Evolutionary conservation across 2,888 invertebrate genomes (phyloP), one percentile per base, ranked within the genome.

Genomic region (Diarsia rubi): DNA sequence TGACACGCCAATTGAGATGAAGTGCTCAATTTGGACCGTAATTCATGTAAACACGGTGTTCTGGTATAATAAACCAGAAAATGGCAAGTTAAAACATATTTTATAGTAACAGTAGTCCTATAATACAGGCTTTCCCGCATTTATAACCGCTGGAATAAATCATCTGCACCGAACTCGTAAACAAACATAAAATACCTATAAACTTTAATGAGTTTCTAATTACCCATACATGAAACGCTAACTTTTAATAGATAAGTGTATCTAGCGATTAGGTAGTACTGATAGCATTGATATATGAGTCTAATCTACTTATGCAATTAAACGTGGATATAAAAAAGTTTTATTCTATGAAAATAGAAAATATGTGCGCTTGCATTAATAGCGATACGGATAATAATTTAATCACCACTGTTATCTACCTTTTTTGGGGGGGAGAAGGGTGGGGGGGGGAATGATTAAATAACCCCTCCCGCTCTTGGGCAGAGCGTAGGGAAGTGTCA

Each of bases 41-140:
- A 65, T 52, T 49, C 57, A 65, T 80, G 67, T 81, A 81, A 84
- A 75, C 37, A 80, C 24, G n/a, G 52, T 54, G 45, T 75, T 74
- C 59, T 54, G 19, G 67, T 3, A 21, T 52, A 64, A 83, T 80
- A 83, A 81, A 84, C 84, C 27, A 75, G 74, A 74, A 64, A 27
- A 65, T 12, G 31, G 42, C 60, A 69, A 69, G 67, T 57, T 49
- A 14, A 60, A 66, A 73, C 54, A 64, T 72, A 72, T 65, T 83
- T 72, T 47, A 54, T 69, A 54, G 42, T 62, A 54, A 66, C 66
- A 47, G 63, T 45, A 75, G 21, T 75, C 16, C 54, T 27, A 47
- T 47, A 47, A 68, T 84, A 71, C 75, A 69, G 42, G 65, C 71
- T 65, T 80, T 64, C 66, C 69, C 24, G 31, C 63, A 67, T 49